Conservation (phyloP, 1,140 invertebrate genomes). For the Lepidotrigona ventralis region DNA sequence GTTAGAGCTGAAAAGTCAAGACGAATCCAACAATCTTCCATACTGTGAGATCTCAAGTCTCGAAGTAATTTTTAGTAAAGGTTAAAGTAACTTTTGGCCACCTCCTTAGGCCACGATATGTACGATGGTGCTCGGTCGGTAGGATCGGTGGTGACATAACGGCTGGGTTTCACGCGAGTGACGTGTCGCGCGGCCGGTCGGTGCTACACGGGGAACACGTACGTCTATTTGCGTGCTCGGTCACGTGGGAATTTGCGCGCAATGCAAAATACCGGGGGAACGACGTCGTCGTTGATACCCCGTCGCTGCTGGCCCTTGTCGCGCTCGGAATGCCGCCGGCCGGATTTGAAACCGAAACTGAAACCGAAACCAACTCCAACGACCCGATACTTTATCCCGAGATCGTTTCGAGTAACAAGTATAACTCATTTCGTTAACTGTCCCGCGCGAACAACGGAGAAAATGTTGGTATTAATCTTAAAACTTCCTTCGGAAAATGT, state of each 20-base stretch:
- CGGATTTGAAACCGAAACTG: background rate
- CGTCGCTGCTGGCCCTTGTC: too few species aligned
- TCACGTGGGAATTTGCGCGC: conserved; percentile 52
- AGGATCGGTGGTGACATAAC: background rate
- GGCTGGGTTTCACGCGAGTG: conserved; percentile 14
- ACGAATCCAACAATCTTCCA: too few species aligned
- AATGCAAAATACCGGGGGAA: conserved; percentile 9
- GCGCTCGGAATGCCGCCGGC: background rate
- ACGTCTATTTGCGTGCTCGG: conserved; percentile 50
- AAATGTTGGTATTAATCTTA: background rate
- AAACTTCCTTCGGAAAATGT: background rate
- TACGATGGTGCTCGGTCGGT: background rate
- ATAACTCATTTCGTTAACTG: background rate
- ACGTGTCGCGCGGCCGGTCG: conserved; percentile 21
- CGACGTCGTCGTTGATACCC: background rate
- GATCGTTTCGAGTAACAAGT: background rate
- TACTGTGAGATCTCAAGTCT: too few species aligned
- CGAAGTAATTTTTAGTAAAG: too few species aligned
- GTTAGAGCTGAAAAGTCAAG: too few species aligned
- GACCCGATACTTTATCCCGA: background rate
- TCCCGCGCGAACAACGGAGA: background rate
- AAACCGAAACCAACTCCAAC: background rate
- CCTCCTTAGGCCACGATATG: too few species aligned
- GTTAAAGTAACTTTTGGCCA: too few species aligned
- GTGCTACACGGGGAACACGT: conserved; percentile 26